Base-by-base conservation (phyloP, 2,888 invertebrate species). In the Ectemnius lituratus region DNA sequence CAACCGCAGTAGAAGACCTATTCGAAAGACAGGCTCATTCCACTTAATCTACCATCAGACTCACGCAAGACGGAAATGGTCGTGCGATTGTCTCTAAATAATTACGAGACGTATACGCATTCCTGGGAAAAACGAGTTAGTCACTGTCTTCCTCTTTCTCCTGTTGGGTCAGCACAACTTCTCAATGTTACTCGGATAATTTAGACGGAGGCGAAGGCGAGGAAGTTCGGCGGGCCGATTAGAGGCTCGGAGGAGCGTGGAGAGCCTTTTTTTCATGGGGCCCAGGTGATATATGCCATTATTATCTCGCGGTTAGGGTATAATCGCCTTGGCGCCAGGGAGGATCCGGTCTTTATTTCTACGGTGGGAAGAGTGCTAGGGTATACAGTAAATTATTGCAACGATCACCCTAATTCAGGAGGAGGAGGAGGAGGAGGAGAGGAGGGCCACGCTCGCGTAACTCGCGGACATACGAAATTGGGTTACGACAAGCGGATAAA, bases 261-360 rank as follows among this genome's bases (percentile, higher is more conserved):
- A 67, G 65, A 67, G 56, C 20, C 61, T 60, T 60, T 72, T 70
- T 66, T 56, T 37, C 70, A 58, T 28, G 69, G 61, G 59, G 68
- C 61, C 61, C 76, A 70, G 70, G 79, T 82, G 82, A 79, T 80
- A 82, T 73, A 79, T 61, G 76, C 70, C 66, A 69, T 80, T 76
- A 82, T 82, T 79, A 76, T 70, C 76, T 73, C 73, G 72, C 82
- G 66, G 82, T 79, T 79, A 79, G 66, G 67, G 65, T 70, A 68
- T 81, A 81, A 81, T 80, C 70, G 82, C 69, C 79, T 68, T 79
- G 81, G 81, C 82, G 74, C 82, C 82, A 69, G 82, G 71, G 47
- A 79, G 72, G 70, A 76, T 67, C 70, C 72, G 70, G 70, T 74
- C 73, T 63, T 75, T 70, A 72, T 68, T 71, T 73, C 60, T 70